Evolutionary conservation across 2,888 invertebrate genomes (phyloP), one percentile per base, ranked within the genome.

Genomic region (Caenorhabditis sp.): DNA sequence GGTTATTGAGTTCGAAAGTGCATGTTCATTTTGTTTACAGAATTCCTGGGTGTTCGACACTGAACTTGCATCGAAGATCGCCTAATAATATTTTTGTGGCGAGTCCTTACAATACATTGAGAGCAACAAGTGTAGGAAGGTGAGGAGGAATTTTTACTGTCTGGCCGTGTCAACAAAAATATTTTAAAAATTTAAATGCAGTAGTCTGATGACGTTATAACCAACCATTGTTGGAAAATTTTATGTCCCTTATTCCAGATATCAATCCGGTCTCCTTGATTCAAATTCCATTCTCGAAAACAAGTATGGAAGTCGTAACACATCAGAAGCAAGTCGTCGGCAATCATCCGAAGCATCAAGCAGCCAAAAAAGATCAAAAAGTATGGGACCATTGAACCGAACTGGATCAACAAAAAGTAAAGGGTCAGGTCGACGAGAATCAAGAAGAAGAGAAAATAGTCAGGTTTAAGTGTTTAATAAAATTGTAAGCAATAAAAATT

Each of bases 91-190:
- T 77, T n/a, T 88, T 88, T 70, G 77, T 86, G 4, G 87, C 85
- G 21, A 84, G 85, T 67, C 87, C 86, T 0, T 87, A 87, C 76
- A 87, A 88, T 60, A 88, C 87, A 5, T 77, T 87, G 20, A 69
- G 86, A 43, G 84, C 86, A 0, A 76, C 75, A 31, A 81, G 78
- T 56, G 60, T 78, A 20, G 75, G 76, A 59, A 72, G 43, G 43
- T 43, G n/a, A 21, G 4, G 5, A 10, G 10, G 20, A 26, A 54
- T 14, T 57, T 12, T 27, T 36, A 10, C 7, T 8, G 5, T 36
- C 10, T 10, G 36, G 17, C 5, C 17, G 17, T 50, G n/a, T 50
- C 50, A 17, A 50, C 17, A 20, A 25, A 57, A 0, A 8, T n/a
- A 7, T 23, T 25, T 12, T 14, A 17, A 25, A n/a, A n/a, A 31